Evolutionary conservation across 2,113 vertebrate species (phyloP).

Genomic region (Acanthisitta chloris): DNA sequence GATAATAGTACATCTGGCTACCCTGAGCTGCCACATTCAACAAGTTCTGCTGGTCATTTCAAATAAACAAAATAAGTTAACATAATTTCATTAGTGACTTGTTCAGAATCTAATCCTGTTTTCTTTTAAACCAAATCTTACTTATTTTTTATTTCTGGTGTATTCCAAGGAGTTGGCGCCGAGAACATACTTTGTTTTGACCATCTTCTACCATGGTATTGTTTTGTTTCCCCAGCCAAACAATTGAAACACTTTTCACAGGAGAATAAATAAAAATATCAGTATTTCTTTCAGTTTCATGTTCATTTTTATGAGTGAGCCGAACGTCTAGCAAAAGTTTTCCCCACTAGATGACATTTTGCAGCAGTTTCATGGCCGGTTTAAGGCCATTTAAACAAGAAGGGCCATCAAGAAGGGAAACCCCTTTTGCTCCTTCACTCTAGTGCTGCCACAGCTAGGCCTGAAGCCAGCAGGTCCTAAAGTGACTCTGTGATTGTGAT

Average conservation of each 20-base stretch:
- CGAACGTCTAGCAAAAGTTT: background rate
- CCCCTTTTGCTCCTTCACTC: background rate
- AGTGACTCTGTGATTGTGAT: background rate
- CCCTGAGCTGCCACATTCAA: background rate
- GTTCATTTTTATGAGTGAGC: background rate
- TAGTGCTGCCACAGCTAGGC: background rate
- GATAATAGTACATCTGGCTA: background rate
- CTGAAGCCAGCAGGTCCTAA: background rate
- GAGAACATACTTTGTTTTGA: background rate
- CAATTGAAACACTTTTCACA: background rate
- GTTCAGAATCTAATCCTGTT: background rate
- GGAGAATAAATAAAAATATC: background rate
- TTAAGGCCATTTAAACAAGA: background rate
- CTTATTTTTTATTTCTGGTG: background rate
- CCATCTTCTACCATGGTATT: background rate
- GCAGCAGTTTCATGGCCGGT: background rate
- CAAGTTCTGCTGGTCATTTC: background rate
- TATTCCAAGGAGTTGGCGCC: background rate
- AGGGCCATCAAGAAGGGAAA: background rate
- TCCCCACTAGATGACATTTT: background rate
- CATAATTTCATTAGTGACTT: background rate
- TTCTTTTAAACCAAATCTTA: background rate
- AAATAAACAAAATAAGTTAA: background rate
- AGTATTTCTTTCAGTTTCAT: background rate
- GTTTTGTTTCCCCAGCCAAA: background rate